Percentiles rank a stretch among this genome's conserved stretches.
phyloP scores from a whole-genome alignment of 1,140 invertebrate species.

The Capitella teleta region DNA sequence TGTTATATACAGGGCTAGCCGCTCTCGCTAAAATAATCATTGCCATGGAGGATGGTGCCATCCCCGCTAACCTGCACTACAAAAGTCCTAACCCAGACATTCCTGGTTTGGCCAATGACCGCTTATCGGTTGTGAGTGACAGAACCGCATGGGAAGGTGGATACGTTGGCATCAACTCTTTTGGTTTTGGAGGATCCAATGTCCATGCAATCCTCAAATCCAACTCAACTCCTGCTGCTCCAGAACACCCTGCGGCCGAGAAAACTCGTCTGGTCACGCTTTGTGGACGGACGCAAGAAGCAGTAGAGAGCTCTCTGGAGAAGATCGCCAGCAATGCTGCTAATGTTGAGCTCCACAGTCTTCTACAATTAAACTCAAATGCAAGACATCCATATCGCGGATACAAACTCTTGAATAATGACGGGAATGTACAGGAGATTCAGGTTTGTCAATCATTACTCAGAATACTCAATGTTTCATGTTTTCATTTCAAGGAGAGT shows the following conservation, averaged over 20 bases:
- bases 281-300: constrained; percentile 74
- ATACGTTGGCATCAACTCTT: constrained; percentile 79
- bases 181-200: constrained; percentile 95
- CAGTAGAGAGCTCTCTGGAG: constrained; percentile 57
- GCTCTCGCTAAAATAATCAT: constrained; percentile 51
- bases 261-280: constrained; percentile 62
- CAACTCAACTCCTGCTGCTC: background rate
- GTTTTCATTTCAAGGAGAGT: constrained; percentile 6
- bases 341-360: constrained; percentile 66
- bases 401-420: background rate
- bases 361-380: constrained; percentile 56
- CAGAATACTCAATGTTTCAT: no score
- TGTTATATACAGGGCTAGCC: constrained; percentile 41
- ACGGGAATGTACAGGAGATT: background rate
- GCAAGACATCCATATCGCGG: background rate
- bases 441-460: background rate
- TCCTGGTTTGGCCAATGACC: constrained; percentile 60
- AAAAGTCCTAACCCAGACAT: constrained; percentile 76
- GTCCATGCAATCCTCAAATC: constrained; percentile 76
- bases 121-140: constrained; percentile 53
- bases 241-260: background rate
- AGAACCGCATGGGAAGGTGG: constrained; percentile 49
- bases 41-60: constrained; percentile 72
- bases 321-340: constrained; percentile 27
- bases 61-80: constrained; percentile 85